Evolutionary conservation across 2,797 vertebrate species (phyloP), one percentile per base, ranked within the genome.

Genomic region (Emys orbicularis): DNA sequence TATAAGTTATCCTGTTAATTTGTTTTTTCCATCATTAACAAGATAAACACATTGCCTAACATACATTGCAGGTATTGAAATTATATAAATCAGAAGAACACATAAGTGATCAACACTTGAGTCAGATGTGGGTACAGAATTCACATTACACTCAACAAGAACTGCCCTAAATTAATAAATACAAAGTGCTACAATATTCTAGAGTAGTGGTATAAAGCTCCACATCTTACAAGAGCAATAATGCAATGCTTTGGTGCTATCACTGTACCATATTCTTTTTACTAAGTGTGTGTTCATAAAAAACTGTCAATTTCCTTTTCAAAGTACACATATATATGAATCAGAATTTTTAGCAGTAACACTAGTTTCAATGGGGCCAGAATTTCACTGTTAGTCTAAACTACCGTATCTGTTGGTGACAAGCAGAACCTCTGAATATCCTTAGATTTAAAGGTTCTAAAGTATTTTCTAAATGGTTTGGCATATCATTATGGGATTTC

Each of bases 401-500:
- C 31, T n/a, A 21, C 29, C 5, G 1, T 29, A 50, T 79, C 47
- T 79, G 49, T 81, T 47, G 27, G 29, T 31, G 44, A 41, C 72
- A 65, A 47, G 47, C 11, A 90, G 80, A 83, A 21, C 74, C 8
- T 18, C 53, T 15, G 7, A 79, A 27, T 77, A 74, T 29, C 34
- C 19, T 54, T 53, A 84, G 31, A 87, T 86, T 76, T 44, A 81
- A 87, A 95, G 88, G 41, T 72, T 88, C 65, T 79, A 9, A 83
- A 59, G 44, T 16, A 59, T 77, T 13, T 93, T 83, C 81, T 80
- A 81, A 90, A 50, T 25, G 6, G n/a, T 50, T 86, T 49, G 3
- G 15, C 34, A 95, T 80, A 41, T 84, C 44, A 83, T 93, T 81
- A 90, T 7, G 37, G 31, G 54, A 79, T 90, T 89, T 96, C 76